phyloP scores from a whole-genome alignment of 2,888 invertebrate species.

The Tetheella fluctuosa region DNA sequence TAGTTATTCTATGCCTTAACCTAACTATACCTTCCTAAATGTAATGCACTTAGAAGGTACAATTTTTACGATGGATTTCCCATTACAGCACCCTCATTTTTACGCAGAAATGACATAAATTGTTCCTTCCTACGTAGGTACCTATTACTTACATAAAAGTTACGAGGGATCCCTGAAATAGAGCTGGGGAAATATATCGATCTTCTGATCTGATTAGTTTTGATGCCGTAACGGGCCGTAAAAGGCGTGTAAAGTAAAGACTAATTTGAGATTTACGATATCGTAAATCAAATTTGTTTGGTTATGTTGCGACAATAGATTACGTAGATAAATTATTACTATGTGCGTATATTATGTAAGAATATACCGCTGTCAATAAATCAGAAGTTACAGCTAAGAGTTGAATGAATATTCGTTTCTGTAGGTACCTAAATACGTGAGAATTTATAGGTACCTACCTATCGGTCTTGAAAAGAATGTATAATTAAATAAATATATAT shows the following conservation, averaged over 20 bases:
- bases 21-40: too few species aligned
- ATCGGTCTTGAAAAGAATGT: too few species aligned
- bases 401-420: too few species aligned
- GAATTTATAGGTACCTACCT: too few species aligned
- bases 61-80: too few species aligned
- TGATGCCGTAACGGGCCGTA: slow-evolving; percentile 60
- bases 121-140: neutral
- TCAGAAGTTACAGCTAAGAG: too few species aligned
- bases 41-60: too few species aligned
- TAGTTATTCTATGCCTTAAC: too few species aligned
- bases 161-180: slow-evolving; percentile 39
- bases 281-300: slow-evolving; percentile 68
- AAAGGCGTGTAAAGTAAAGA: slow-evolving; percentile 59
- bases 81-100: too few species aligned
- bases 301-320: slow-evolving; percentile 53
- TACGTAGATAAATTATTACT: slow-evolving; percentile 7
- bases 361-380: neutral
- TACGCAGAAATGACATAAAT: neutral
- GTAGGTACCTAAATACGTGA: too few species aligned
- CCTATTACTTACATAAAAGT: slow-evolving; percentile 42
- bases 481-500: too few species aligned
- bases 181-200: slow-evolving; percentile 54
- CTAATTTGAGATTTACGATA: slow-evolving; percentile 75
- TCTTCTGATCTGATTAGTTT: slow-evolving; percentile 67
- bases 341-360: neutral